Evolutionary conservation across 2,888 invertebrate species (phyloP), one percentile per base, ranked within the genome.

Genomic region (Cephus sareptanus): DNA sequence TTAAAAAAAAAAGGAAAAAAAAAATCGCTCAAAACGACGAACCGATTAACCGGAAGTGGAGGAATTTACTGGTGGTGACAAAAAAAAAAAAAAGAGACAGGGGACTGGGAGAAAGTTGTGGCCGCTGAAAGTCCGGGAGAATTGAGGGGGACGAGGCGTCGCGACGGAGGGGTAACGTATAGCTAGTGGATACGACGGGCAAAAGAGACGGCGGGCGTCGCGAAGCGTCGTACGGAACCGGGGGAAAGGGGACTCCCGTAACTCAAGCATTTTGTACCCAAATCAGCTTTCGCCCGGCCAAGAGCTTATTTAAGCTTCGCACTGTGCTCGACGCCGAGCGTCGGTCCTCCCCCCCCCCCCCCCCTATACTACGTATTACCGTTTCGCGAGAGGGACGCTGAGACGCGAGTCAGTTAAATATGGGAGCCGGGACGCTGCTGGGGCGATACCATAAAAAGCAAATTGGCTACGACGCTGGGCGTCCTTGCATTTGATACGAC

Each of bases 281-380:
- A 70, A 70, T 70, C 70, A 70, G 70, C 70, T 70, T 70, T 70
- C 70, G n/a, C 30, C 30, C 70, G 70, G 31, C 70, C 70, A 33
- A 70, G n/a, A 70, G 70, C 70, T 70, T 70, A 70, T 30, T 70
- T 70, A 70, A 70, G 70, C 70, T 70, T 70, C 33, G 70, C 70
- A 23, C 70, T 33, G n/a, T 70, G 13, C 30, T 70, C 70, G 33
- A 70, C 70, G 31, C 70, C 70, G 31, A 30, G 30, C 70, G 30
- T 31, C 70, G 70, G 2, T 0, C 31, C 69, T 4, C 3, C 30
- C n/a, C 6, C n/a, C 69, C 0, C 4, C 11, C 1, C 37, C 4
- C 0, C 12, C 35, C 13, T 13, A 1, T 15, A 15, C 13, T 37
- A 15, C 15, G 15, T 15, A 37, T 37, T 37, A 37, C 37, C 37